Evolutionary conservation across 1,140 invertebrate genomes (phyloP).

Genomic region (Eciton burchellii): DNA sequence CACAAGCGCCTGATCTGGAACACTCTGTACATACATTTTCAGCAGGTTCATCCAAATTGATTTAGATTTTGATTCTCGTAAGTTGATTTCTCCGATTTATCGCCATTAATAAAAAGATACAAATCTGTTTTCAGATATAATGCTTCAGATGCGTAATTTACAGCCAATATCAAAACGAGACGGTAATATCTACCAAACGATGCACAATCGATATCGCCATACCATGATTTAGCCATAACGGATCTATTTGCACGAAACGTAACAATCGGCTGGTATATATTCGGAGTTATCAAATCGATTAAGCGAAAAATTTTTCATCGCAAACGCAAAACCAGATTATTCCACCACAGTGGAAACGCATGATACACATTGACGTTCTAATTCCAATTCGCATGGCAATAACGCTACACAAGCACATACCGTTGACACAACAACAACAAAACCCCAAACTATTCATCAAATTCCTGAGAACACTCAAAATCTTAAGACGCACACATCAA

Average conservation of each 20-base stretch:
- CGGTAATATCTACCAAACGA: conserved; percentile 12
- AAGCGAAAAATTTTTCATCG: conserved; percentile 13
- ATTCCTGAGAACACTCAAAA: not conserved
- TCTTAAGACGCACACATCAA: not conserved
- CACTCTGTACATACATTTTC: conserved; percentile 25
- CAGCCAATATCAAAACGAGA: not conserved
- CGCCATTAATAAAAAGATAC: not conserved
- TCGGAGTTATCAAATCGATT: conserved; percentile 11
- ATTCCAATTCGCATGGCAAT: conserved; percentile 1
- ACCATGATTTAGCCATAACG: conserved; percentile 34
- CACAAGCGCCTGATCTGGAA: not conserved
- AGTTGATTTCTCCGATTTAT: not conserved
- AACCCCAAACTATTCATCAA: not conserved
- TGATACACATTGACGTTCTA: conserved; percentile 1
- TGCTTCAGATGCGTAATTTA: no score
- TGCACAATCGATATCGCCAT: not conserved
- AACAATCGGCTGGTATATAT: conserved; percentile 41
- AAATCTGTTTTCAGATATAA: not conserved
- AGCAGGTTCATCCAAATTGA: not conserved
- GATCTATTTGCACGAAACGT: conserved; percentile 44
- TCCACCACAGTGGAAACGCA: not conserved
- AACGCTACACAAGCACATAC: not conserved
- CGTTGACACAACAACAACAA: conserved; percentile 14
- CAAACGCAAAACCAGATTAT: conserved; percentile 1
- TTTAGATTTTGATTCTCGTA: conserved; percentile 20